Evolutionary conservation across 2,888 invertebrate species (phyloP), one percentile per base, ranked within the genome.

Genomic region (Branchipolynoe longqiensis): DNA sequence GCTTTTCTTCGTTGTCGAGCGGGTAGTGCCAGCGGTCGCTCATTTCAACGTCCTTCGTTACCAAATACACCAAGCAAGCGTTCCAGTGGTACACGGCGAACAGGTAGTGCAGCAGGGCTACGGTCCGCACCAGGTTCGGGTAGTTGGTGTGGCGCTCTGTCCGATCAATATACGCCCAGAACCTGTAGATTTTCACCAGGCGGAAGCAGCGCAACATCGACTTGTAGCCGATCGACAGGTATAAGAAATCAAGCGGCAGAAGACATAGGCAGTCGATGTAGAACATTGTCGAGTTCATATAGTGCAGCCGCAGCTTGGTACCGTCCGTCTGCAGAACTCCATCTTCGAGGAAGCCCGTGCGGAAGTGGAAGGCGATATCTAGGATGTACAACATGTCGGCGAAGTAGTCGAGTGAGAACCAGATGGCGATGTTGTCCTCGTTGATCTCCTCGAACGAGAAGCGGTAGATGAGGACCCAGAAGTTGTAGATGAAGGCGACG

Each of bases 61-160:
- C 91, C 36, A 99, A 97, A 95, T 98, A 97, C 95, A 98, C 98
- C 94, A 99, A 95, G 95, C 99, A 99, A 93, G 98, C 98, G 95
- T 99, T 99, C 99, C 99, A 99, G 95, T 99, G 99, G 95, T 99
- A 99, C 95, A 99, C 97, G 95, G 98, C 98, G 95, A 98, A 95
- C 93, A 98, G 96, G 95, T 98, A 98, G 95, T 98, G 98, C 86
- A 94, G 90, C 38, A 94, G 89, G 6, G 93, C 92, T 6, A 93
- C 82, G 0, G 93, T 93, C n/a, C 94, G 90, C 83, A 94, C 98
- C 92, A 98, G 95, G 95, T 99, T 99, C 89, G 99, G 99, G 95
- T 98, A 99, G 95, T 99, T 99, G 91, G 99, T 99, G 94, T 99
- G 99, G 89, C 99, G 96, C 94, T 99, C 99, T 86, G 98, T 99